phyloP scores from a whole-genome alignment of 2,888 invertebrate species.

The Metacarcinus magister region DNA sequence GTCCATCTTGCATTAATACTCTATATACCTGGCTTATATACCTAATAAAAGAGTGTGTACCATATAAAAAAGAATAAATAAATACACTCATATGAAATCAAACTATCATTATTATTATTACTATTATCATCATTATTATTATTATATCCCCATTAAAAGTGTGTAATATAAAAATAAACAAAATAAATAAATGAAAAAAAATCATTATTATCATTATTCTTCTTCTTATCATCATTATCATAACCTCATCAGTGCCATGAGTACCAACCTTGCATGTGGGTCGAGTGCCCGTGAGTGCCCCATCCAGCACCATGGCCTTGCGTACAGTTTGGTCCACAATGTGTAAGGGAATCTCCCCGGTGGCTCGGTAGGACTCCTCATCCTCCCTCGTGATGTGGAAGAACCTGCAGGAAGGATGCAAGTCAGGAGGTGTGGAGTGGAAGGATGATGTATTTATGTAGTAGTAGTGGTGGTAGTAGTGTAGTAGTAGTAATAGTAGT shows the following conservation, averaged over 20 bases:
- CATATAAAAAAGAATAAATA: no score
- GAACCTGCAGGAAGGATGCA: conserved; percentile 66
- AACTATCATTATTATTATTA: no score
- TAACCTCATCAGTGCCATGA: background rate
- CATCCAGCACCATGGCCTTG: conserved; percentile 74
- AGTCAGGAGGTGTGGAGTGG: background rate
- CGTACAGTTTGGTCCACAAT: conserved; percentile 77
- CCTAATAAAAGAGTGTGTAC: no score
- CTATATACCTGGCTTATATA: no score
- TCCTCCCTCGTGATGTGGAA: conserved; percentile 80
- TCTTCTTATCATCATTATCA: background rate
- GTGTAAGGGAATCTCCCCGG: conserved; percentile 68
- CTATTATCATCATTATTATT: no score
- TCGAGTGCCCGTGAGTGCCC: conserved; percentile 73
- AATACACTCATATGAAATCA: no score
- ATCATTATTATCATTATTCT: background rate
- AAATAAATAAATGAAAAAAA: no score
- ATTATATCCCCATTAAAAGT: no score
- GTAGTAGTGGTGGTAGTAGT: no score
- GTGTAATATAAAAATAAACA: no score
- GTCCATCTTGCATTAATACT: background rate
- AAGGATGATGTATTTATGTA: background rate
- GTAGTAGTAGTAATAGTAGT: no score
- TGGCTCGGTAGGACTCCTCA: conserved; percentile 75
- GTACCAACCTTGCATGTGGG: conserved; percentile 81